Conservation (phyloP, 1,140 invertebrate species). For the Tetragnatha versicolor region DNA sequence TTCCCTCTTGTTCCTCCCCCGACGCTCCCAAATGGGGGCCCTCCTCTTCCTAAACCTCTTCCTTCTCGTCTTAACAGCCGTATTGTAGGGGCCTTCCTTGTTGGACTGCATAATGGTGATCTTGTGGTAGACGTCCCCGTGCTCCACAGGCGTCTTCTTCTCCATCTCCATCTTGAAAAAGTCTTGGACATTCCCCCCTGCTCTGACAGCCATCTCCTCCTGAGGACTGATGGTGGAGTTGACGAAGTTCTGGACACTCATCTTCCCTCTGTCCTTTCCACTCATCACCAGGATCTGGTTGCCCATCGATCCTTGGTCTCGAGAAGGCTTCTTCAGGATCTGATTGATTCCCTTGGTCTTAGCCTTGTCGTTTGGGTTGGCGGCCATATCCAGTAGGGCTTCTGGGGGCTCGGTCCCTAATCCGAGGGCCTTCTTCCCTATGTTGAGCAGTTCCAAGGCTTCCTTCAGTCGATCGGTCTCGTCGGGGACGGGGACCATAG, state of each 20-base stretch:
- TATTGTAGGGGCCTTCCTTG: not conserved
- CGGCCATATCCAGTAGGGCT: not conserved
- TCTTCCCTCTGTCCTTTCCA: not conserved
- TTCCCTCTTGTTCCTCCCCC: too few species aligned
- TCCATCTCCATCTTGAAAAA: slow-evolving; percentile 28
- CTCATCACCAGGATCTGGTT: not conserved
- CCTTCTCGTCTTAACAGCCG: not conserved
- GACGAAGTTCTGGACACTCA: not conserved
- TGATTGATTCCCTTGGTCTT: not conserved
- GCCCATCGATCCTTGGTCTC: not conserved
- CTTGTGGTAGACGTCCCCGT: not conserved
- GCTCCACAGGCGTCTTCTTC: not conserved
- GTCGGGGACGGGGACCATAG: not conserved
- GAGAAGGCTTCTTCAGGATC: not conserved
- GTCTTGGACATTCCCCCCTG: not conserved
- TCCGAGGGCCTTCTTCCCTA: slow-evolving; percentile 6
- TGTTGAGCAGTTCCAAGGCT: not conserved
- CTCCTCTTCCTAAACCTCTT: too few species aligned
- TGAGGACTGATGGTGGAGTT: not conserved
- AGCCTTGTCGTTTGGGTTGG: not conserved
- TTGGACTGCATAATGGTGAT: slow-evolving; percentile 26
- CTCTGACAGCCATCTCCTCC: not conserved
- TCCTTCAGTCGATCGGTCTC: not conserved
- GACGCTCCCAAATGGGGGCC: too few species aligned
- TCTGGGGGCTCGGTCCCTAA: not conserved